Conservation (phyloP, 2,113 vertebrate species). For the Periophthalmus modestus region DNA sequence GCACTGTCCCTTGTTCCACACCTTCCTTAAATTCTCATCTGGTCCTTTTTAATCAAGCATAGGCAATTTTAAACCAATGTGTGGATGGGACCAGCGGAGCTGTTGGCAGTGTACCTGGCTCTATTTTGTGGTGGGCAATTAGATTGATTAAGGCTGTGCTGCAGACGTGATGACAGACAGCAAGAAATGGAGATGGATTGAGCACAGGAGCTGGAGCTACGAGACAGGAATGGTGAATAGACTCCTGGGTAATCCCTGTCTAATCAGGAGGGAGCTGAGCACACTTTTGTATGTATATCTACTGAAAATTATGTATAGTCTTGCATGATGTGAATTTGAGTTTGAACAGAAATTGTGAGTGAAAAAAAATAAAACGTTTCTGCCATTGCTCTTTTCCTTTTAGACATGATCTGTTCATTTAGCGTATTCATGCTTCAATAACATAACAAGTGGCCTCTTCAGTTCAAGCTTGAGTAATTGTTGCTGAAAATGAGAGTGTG, state of each 20-base stretch:
- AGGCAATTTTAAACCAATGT: not conserved
- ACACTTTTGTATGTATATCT: not conserved
- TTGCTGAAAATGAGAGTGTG: slow-evolving; percentile 9
- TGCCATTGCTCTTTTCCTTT: not conserved
- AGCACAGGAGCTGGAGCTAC: slow-evolving; percentile 52
- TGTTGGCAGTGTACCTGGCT: slow-evolving; percentile 29
- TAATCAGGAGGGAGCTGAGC: not conserved
- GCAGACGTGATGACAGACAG: slow-evolving; percentile 46
- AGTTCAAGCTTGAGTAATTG: not conserved
- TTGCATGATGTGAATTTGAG: not conserved
- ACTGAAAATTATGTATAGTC: not conserved
- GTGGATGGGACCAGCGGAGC: not conserved
- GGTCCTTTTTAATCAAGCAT: not conserved
- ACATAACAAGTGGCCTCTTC: not conserved
- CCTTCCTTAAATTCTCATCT: not conserved
- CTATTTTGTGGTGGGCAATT: slow-evolving; percentile 56
- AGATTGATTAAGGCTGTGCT: slow-evolving; percentile 60
- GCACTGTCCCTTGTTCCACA: no score
- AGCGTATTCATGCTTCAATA: no score
- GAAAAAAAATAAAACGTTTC: no score
- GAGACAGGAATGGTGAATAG: slow-evolving; percentile 67
- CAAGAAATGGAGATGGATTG: slow-evolving; percentile 70
- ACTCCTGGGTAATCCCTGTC: slow-evolving; percentile 6
- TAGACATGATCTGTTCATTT: not conserved
- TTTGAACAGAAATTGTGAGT: no score